Evolutionary conservation across 2,797 vertebrate species (phyloP).

Genomic region (Peromyscus eremicus): DNA sequence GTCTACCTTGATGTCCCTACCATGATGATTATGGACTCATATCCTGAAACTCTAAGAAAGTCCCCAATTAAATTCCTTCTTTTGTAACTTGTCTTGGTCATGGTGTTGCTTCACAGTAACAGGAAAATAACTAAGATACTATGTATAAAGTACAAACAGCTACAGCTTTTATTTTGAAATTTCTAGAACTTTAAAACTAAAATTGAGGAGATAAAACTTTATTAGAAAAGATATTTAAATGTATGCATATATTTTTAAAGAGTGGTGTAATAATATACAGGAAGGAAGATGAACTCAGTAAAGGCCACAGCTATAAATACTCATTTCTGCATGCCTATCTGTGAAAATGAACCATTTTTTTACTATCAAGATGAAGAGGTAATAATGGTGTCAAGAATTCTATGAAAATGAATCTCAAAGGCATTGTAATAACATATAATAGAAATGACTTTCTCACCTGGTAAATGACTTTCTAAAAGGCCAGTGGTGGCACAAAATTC

Average conservation of each 20-base stretch:
- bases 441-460: constrained; percentile 83
- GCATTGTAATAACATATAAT: constrained; percentile 75
- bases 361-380: constrained; percentile 72
- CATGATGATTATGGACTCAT: neutral
- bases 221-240: constrained; percentile 73
- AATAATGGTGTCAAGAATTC: constrained; percentile 77
- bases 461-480: constrained; percentile 83
- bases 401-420: constrained; percentile 75
- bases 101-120: neutral
- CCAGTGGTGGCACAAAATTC: constrained; percentile 77
- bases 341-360: constrained; percentile 55
- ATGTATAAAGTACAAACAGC: neutral
- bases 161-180: constrained; percentile 59
- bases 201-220: constrained; percentile 68
- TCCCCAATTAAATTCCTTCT: neutral
- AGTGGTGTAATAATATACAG: constrained; percentile 29
- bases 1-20: neutral
- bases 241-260: constrained; percentile 57
- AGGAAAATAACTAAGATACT: neutral
- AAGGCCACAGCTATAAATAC: constrained; percentile 70
- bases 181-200: constrained; percentile 52
- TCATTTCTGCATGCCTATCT: constrained; percentile 54
- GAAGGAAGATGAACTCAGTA: constrained; percentile 44
- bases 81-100: neutral
- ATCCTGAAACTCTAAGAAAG: neutral